Evolutionary conservation across 2,888 invertebrate species (phyloP).

Genomic region (Deilephila porcellus): DNA sequence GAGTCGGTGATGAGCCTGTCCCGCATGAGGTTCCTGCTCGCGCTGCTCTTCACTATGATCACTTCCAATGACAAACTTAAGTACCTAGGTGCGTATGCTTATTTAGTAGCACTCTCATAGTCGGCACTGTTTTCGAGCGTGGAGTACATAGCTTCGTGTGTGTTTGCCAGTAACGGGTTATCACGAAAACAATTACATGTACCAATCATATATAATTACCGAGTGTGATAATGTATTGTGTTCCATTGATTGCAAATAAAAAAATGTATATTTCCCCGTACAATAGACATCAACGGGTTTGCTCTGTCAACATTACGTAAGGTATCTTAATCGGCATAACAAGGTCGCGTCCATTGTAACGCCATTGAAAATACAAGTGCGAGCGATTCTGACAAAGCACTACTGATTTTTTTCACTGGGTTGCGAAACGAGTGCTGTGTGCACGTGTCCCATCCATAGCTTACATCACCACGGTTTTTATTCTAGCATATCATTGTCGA

Average conservation of each 20-base stretch:
- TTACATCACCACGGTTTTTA: slow-evolving; percentile 69
- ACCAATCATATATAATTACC: slow-evolving; percentile 25
- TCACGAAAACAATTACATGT: slow-evolving; percentile 52
- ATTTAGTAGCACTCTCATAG: slow-evolving; percentile 58
- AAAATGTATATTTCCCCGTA: slow-evolving; percentile 45
- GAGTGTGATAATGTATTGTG: slow-evolving; percentile 14
- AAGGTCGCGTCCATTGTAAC: slow-evolving; percentile 52
- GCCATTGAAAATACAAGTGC: slow-evolving; percentile 65
- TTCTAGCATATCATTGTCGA: slow-evolving; percentile 70
- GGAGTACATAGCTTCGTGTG: slow-evolving; percentile 76
- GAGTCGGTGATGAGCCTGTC: slow-evolving; percentile 87
- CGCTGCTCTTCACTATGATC: slow-evolving; percentile 92
- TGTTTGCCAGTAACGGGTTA: slow-evolving; percentile 74
- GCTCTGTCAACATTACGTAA: slow-evolving; percentile 45
- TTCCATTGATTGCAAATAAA: slow-evolving; percentile 25
- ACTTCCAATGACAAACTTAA: slow-evolving; percentile 91
- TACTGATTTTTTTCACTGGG: slow-evolving; percentile 54
- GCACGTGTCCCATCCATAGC: slow-evolving; percentile 56
- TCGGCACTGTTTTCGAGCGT: slow-evolving; percentile 73
- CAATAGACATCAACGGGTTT: slow-evolving; percentile 75
- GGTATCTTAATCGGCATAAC: slow-evolving; percentile 57
- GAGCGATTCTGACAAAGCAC: slow-evolving; percentile 48
- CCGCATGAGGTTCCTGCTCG: slow-evolving; percentile 91
- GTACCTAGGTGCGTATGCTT: slow-evolving; percentile 88
- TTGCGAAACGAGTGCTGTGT: slow-evolving; percentile 53